phyloP scores from a whole-genome alignment of 1,140 invertebrate species.

The Pseudomyrmex cubaensis region DNA sequence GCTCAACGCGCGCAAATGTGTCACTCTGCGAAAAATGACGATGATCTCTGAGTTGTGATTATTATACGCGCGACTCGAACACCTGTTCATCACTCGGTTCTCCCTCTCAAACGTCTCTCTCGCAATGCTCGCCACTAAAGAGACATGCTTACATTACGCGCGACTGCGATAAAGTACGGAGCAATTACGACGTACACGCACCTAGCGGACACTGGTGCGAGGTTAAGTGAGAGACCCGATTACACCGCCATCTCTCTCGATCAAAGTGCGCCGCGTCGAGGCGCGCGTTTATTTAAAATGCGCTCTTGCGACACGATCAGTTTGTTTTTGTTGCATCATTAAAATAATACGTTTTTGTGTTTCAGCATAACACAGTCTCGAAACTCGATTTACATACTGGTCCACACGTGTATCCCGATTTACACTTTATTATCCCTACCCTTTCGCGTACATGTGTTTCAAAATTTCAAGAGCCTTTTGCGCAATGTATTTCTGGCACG shows the following conservation, averaged over 20 bases:
- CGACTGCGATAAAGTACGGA: conserved; percentile 6
- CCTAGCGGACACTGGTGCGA: conserved; percentile 64
- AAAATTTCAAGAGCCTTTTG: too few relatives aligned
- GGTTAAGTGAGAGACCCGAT: conserved; percentile 68
- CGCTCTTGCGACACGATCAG: background rate
- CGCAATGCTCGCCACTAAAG: too few relatives aligned
- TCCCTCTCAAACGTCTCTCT: conserved; percentile 32
- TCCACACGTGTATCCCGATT: too few relatives aligned
- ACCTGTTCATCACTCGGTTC: conserved; percentile 59
- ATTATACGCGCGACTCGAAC: conserved; percentile 28
- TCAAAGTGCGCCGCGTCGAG: background rate
- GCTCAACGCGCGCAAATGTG: background rate
- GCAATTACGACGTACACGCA: conserved; percentile 59
- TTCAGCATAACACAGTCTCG: too few relatives aligned
- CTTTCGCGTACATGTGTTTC: too few relatives aligned
- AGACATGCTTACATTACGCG: conserved; percentile 6
- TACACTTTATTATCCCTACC: too few relatives aligned
- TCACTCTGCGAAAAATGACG: too few relatives aligned
- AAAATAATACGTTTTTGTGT: too few relatives aligned
- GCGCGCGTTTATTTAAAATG: conserved; percentile 51
- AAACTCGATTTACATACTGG: too few relatives aligned
- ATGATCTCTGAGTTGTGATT: conserved; percentile 26
- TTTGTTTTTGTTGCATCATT: too few relatives aligned
- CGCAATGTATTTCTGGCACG: too few relatives aligned
- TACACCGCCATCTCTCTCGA: conserved; percentile 33